Evolutionary conservation across 2,797 vertebrate genomes (phyloP).

Genomic region (Liasis olivaceus): DNA sequence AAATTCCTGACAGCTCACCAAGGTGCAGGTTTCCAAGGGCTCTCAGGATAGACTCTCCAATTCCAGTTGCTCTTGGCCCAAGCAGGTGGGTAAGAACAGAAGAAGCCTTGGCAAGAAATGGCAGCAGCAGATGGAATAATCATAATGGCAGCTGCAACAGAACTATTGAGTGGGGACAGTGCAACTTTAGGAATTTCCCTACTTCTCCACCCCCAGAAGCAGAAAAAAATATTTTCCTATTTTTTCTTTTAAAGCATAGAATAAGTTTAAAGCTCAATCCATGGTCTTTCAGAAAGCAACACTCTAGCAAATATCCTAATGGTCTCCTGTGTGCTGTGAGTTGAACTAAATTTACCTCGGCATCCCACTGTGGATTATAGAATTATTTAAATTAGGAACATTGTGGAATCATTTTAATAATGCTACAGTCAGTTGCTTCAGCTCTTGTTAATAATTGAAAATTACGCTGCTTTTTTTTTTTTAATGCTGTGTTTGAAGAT

Average conservation of each 20-base stretch:
- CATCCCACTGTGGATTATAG: background rate
- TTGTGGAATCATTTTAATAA: slow-evolving; percentile 20
- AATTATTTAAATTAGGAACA: slow-evolving; percentile 5
- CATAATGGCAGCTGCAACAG: background rate
- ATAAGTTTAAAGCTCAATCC: background rate
- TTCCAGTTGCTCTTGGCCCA: background rate
- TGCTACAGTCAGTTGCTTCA: slow-evolving; percentile 6
- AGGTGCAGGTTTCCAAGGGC: background rate
- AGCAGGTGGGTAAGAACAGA: background rate
- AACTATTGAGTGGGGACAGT: background rate
- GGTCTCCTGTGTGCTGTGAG: background rate
- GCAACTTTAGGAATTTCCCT: background rate
- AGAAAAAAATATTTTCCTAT: background rate
- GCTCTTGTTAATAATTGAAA: slow-evolving; percentile 22
- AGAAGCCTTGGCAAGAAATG: background rate
- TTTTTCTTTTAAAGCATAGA: background rate
- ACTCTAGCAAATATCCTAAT: background rate
- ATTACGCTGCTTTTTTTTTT: background rate
- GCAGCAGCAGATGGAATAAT: background rate
- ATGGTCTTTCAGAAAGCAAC: background rate
- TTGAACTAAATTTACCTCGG: background rate
- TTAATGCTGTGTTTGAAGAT: background rate
- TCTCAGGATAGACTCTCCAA: background rate
- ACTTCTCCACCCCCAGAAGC: background rate
- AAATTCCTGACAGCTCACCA: background rate